Base-by-base conservation (phyloP, 2,797 vertebrate species). In the Neosilurus mollespiculum region DNA sequence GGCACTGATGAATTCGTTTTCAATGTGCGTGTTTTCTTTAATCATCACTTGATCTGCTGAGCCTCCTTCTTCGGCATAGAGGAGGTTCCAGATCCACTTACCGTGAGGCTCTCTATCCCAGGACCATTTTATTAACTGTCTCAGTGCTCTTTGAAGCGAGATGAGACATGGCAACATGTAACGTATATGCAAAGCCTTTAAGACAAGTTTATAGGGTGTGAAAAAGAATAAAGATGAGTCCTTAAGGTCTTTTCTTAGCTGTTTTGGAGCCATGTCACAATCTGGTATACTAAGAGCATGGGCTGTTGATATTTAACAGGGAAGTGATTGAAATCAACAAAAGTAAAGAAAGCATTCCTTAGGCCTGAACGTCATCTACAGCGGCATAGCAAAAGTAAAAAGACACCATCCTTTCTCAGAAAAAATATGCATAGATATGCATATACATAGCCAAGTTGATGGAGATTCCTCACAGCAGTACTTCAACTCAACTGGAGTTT, bases 81-180 rank as follows among this genome's bases (percentile, higher is more conserved):
- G 37, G 56, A 72, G 56, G 59, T 34, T 72, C 51, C 30, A 71
- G 76, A 62, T 82, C 24, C 67, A 78, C 84, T 85, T 85, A 85
- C 67, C 73, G n/a, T 82, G 58, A 14, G 11, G 54, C 22, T 34
- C 22, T 26, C 34, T 51, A 51, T 58, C 58, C 11, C 75, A 49
- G 30, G 64, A 15, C 7, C n/a, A 24, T 69, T 66, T 81, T n/a
- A 78, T 18, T 70, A 83, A 78, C 51, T 70, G 26, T 37, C 75
- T 26, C 67, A 64, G 70, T 58, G 30, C 59, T 67, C 43, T 81
- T 77, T 84, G 72, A 84, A 75, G 72, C 78, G 20, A 83, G 77
- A 30, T 78, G 78, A 61, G 85, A 85, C 81, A 66, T 5, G 37
- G 34, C 34, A 71, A 71, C 66, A 80, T 56, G 70, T 49, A 62